These are phyloP conservation scores for Habropoda laboriosa DNA, from an alignment of 1,140 invertebrate genomes.

Conservation along the genomic window DNA sequence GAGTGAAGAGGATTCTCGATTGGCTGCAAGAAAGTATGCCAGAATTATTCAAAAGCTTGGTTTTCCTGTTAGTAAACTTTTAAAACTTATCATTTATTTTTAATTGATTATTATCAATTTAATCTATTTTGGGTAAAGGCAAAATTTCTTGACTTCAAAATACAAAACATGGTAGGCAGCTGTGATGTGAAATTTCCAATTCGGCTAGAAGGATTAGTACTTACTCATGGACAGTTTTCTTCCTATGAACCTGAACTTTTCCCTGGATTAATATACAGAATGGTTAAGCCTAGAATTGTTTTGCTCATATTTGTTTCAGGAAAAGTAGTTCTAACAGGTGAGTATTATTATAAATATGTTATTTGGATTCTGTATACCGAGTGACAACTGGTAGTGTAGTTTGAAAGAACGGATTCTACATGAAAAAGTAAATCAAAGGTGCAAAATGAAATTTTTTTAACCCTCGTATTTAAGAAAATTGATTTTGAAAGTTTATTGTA, in stretches of 20 bases:
- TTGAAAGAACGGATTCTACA: too few species aligned
- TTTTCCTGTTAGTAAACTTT: constrained; percentile 88
- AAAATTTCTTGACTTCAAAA: constrained; percentile 99
- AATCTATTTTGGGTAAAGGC: constrained; percentile 84
- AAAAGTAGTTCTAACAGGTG: constrained; percentile 97
- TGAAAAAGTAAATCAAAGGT: too few species aligned
- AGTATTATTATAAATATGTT: constrained; percentile 35
- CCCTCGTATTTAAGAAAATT: too few species aligned
- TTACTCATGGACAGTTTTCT: constrained; percentile 98
- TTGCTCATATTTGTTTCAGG: constrained; percentile 99
- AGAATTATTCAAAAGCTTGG: constrained; percentile 99
- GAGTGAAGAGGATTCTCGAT: constrained; percentile 97
- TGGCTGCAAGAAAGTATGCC: constrained; percentile 99
- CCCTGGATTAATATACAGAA: constrained; percentile 99
- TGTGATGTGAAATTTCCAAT: constrained; percentile 99
- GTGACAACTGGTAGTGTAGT: too few species aligned
- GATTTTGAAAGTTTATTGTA: too few species aligned
- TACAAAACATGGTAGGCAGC: constrained; percentile 99
- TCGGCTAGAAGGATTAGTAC: constrained; percentile 96
- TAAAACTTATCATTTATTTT: constrained; percentile 15
- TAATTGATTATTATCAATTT: constrained; percentile 13
- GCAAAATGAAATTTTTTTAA: too few species aligned
- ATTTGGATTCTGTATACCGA: constrained; percentile 21
- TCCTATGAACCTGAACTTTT: constrained; percentile 97
- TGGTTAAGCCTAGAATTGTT: constrained; percentile 99